phyloP scores from a whole-genome alignment of 2,888 invertebrate species.

The Clitarchus hookeri region DNA sequence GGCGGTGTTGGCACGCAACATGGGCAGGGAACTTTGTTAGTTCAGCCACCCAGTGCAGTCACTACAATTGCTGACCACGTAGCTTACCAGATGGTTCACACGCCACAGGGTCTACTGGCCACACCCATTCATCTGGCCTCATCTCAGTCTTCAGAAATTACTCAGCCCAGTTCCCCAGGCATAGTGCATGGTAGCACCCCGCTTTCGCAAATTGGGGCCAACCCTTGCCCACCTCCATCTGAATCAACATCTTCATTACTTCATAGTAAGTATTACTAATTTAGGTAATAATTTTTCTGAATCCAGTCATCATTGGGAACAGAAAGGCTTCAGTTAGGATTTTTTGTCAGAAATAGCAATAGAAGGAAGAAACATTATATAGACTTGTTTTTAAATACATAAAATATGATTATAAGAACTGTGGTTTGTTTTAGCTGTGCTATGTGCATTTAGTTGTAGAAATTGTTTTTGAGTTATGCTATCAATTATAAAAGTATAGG shows the following conservation, averaged over 20 bases:
- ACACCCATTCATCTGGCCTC: conserved; percentile 51
- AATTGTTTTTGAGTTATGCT: too few relatives aligned
- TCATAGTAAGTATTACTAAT: conserved; percentile 52
- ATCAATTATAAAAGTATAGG: too few relatives aligned
- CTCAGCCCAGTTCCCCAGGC: conserved; percentile 50
- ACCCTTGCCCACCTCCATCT: conserved; percentile 63
- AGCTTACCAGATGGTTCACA: conserved; percentile 43
- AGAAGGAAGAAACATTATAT: too few relatives aligned
- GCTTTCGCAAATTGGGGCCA: conserved; percentile 82
- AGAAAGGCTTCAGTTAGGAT: too few relatives aligned
- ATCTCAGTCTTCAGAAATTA: not conserved
- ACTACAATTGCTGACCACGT: conserved; percentile 34
- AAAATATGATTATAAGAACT: too few relatives aligned
- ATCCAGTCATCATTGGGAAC: too few relatives aligned
- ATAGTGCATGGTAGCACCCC: conserved; percentile 85
- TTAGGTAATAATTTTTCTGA: too few relatives aligned
- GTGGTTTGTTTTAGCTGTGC: too few relatives aligned
- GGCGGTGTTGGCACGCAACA: conserved; percentile 56
- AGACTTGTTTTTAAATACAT: too few relatives aligned
- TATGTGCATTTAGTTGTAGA: too few relatives aligned
- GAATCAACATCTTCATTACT: conserved; percentile 54
- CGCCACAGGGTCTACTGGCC: conserved; percentile 41
- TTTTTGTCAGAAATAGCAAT: too few relatives aligned
- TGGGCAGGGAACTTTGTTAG: conserved; percentile 33
- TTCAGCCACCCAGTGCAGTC: not conserved